Evolutionary conservation across 2,888 invertebrate species (phyloP).

Genomic region (Polyploca ridens): DNA sequence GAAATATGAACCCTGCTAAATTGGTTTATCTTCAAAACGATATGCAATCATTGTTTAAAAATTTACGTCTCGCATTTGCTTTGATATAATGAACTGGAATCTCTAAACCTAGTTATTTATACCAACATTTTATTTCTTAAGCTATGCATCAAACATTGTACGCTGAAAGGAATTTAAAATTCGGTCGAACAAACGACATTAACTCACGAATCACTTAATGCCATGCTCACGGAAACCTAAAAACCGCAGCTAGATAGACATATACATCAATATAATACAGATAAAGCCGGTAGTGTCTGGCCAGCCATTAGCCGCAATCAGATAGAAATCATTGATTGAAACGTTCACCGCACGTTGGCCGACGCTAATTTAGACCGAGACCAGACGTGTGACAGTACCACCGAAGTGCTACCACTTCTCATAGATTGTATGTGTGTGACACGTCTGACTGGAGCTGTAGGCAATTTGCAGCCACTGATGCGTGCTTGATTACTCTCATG

Average conservation of each 20-base stretch:
- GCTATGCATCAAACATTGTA: too few species aligned
- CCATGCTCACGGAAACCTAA: not conserved
- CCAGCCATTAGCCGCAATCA: slow-evolving; percentile 18
- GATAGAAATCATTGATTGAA: slow-evolving; percentile 33
- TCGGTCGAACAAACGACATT: not conserved
- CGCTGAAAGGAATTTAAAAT: too few species aligned
- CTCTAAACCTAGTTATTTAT: too few species aligned
- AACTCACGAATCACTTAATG: not conserved
- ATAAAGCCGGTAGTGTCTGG: slow-evolving; percentile 20
- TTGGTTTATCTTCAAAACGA: not conserved
- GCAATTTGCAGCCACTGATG: slow-evolving; percentile 34
- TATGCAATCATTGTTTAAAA: too few species aligned
- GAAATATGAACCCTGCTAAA: not conserved
- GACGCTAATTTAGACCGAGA: not conserved
- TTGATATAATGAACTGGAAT: too few species aligned
- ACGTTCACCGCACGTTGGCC: slow-evolving; percentile 13
- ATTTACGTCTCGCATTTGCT: too few species aligned
- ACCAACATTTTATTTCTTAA: too few species aligned
- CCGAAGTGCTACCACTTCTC: slow-evolving; percentile 25
- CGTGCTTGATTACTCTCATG: slow-evolving; percentile 29
- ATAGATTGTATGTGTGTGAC: slow-evolving; percentile 28
- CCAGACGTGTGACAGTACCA: not conserved
- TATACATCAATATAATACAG: slow-evolving; percentile 21
- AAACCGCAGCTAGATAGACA: not conserved
- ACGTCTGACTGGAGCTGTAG: slow-evolving; percentile 24